Conservation (phyloP, 1,140 invertebrate genomes). For the Belonocnema kinseyi region DNA sequence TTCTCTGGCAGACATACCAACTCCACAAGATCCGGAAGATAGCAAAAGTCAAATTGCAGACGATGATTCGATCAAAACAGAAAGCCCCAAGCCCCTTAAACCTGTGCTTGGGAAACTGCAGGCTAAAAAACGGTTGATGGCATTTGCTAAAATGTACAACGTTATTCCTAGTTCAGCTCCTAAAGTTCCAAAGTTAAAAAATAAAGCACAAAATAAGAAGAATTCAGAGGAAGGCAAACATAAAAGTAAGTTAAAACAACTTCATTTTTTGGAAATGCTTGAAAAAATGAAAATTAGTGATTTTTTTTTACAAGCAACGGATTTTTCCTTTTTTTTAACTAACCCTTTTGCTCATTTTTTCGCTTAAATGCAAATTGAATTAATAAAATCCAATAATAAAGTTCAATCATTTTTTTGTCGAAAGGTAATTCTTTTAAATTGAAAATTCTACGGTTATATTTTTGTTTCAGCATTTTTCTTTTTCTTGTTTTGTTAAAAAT, state of each 20-base stretch:
- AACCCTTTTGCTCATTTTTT: no score
- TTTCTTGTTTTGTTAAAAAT: no score
- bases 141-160: constrained; percentile 71
- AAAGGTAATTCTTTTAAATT: no score
- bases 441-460: no score
- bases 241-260: constrained; percentile 53
- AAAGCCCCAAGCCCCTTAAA: constrained; percentile 67
- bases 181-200: constrained; percentile 53
- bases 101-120: constrained; percentile 72
- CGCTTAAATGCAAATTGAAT: no score
- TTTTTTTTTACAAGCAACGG: no score
- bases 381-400: no score
- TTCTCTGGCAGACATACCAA: constrained; percentile 10
- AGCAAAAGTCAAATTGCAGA: constrained; percentile 8
- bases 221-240: constrained; percentile 54
- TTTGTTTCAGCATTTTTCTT: no score
- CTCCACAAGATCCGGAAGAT: background rate
- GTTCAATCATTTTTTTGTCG: no score
- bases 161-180: constrained; percentile 49
- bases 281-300: no score
- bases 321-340: no score
- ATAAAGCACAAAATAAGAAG: constrained; percentile 56
- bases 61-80: constrained; percentile 45
- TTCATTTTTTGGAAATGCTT: constrained; percentile 19
- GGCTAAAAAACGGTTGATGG: constrained; percentile 74